phyloP scores from a whole-genome alignment of 35 echinoderm and acorn worm genomes.

The Holothuria glaberrima region DNA sequence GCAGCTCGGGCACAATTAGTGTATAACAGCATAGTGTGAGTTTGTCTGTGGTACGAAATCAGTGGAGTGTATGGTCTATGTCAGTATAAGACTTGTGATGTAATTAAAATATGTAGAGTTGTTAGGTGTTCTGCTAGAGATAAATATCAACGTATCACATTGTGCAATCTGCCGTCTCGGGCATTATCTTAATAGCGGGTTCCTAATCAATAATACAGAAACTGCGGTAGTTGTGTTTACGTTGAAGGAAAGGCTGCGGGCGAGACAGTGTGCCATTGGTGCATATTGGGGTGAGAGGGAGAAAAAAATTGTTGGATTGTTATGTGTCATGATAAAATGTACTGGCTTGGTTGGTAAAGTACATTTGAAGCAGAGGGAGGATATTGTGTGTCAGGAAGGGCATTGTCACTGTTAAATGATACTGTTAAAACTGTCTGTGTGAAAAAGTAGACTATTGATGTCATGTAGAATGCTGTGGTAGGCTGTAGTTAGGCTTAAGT shows the following conservation, averaged over 20 bases:
- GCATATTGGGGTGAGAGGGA: conserved; percentile 29
- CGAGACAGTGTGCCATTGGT: conserved; percentile 14
- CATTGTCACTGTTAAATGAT: too few relatives aligned
- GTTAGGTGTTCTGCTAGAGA: conserved; percentile 53
- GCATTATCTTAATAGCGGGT: conserved; percentile 58
- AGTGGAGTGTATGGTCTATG: neutral
- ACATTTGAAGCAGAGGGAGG: neutral
- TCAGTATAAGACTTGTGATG: conserved; percentile 49
- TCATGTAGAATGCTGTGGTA: too few relatives aligned
- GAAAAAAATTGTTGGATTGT: neutral
- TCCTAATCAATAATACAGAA: conserved; percentile 52
- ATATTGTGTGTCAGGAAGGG: too few relatives aligned
- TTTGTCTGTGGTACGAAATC: neutral
- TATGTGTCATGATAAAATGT: conserved; percentile 23
- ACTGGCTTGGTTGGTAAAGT: conserved; percentile 16
- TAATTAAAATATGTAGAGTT: conserved; percentile 64
- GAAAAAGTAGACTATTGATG: too few relatives aligned
- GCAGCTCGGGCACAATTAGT: conserved; percentile 47
- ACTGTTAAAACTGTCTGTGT: too few relatives aligned
- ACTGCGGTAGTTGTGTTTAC: conserved; percentile 33
- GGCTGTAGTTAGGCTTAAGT: too few relatives aligned
- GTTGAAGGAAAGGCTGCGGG: conserved; percentile 12
- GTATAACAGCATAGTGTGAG: neutral
- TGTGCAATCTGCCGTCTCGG: conserved; percentile 44
- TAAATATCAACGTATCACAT: conserved; percentile 60